A percentile compares a stretch with the other conserved stretches of the same genome.
phyloP scores from a whole-genome alignment of 2,113 vertebrate genomes.

The Eonycteris spelaea region DNA sequence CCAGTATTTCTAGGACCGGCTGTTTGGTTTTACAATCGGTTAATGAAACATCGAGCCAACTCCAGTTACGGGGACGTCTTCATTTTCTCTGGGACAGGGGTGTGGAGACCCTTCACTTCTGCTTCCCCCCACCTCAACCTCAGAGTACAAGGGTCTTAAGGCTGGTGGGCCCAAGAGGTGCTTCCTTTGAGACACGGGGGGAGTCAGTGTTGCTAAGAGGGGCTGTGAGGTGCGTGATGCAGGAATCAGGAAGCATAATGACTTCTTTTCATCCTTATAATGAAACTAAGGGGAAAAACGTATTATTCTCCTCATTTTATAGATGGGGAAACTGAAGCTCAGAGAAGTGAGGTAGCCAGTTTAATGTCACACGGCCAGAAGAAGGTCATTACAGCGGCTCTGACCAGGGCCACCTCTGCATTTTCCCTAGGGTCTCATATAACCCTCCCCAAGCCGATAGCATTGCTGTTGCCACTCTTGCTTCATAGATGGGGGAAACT shows the following conservation, averaged over 20 bases:
- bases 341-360: neutral
- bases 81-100: neutral
- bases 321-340: neutral
- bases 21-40: neutral
- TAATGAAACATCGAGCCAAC: accelerated
- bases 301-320: neutral
- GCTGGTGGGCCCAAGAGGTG: too few species aligned
- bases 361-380: neutral
- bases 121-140: neutral
- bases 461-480: neutral
- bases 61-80: neutral
- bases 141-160: neutral
- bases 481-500: neutral
- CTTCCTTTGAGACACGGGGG: neutral
- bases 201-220: neutral
- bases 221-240: accelerated
- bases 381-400: neutral
- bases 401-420: neutral
- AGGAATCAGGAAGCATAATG: neutral
- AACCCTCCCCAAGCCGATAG: too few species aligned
- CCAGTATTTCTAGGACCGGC: neutral
- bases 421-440: accelerated
- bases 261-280: neutral
- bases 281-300: neutral
- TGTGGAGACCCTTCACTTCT: neutral